A percentile compares a stretch with the other conserved stretches of the same genome.
Conservation (phyloP, 2,797 vertebrate species). For the Neopelma chrysocephalum region DNA sequence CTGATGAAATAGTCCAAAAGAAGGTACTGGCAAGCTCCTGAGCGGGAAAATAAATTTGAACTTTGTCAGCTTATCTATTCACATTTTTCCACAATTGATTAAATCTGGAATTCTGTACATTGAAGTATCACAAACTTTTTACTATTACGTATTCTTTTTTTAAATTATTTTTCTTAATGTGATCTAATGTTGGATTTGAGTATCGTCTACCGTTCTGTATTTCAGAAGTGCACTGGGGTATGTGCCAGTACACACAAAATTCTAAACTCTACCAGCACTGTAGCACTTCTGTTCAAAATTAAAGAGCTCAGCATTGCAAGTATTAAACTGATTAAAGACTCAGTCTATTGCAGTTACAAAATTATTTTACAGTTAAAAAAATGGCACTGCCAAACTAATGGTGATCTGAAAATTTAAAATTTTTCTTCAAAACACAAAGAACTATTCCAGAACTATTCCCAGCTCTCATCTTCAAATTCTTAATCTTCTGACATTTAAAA, state of each 20-base stretch:
- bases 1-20: background rate
- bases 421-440: background rate
- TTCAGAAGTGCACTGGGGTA: background rate
- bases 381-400: background rate
- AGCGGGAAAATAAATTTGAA: background rate
- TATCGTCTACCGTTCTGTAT: background rate
- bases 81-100: background rate
- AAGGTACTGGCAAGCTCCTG: background rate
- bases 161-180: rapidly evolving
- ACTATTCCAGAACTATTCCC: background rate
- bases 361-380: background rate
- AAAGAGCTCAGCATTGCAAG: background rate
- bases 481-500: background rate
- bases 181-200: background rate
- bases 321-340: background rate
- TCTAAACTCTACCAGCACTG: background rate
- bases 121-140: background rate
- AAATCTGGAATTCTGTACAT: background rate
- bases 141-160: background rate
- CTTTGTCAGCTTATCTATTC: background rate
- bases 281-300: background rate
- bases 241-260: background rate
- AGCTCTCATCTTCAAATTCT: background rate
- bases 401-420: background rate
- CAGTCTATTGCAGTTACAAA: background rate